These are phyloP conservation scores for Loris lydekkerianus DNA, from an alignment of 2,797 vertebrate genomes.

Conservation along the genomic window DNA sequence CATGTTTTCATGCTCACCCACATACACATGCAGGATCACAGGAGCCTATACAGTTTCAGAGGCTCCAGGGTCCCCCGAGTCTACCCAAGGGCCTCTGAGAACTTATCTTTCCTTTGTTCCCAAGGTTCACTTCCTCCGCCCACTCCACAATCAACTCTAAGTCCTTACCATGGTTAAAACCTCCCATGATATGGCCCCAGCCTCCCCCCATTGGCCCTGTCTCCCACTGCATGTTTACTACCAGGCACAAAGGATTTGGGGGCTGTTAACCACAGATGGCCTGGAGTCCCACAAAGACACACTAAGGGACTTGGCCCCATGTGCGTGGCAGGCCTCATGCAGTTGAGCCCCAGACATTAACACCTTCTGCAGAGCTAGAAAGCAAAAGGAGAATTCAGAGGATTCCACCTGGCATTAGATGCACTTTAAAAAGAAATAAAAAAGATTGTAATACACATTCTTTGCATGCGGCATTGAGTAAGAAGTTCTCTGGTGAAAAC, in stretches of 20 bases:
- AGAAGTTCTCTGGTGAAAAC: constrained; percentile 21
- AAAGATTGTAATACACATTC: neutral
- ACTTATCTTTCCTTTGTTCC: neutral
- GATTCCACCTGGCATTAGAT: neutral
- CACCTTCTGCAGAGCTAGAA: neutral
- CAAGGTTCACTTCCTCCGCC: no score
- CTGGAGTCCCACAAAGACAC: neutral
- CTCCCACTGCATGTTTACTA: neutral
- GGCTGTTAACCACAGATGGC: neutral
- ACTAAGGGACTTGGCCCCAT: neutral
- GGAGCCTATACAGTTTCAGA: neutral
- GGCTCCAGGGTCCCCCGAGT: neutral
- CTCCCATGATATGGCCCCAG: no score
- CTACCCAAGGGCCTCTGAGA: neutral
- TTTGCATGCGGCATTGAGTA: neutral
- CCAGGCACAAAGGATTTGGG: neutral
- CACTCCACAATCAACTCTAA: neutral
- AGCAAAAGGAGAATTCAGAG: neutral
- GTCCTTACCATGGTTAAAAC: neutral
- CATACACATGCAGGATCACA: rapidly evolving
- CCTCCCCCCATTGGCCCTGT: neutral
- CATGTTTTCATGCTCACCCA: neutral
- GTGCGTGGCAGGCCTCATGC: neutral
- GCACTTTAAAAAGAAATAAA: neutral
- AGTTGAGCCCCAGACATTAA: neutral